phyloP scores from a whole-genome alignment of 2,113 vertebrate species.

The Pyrgilauda ruficollis region DNA sequence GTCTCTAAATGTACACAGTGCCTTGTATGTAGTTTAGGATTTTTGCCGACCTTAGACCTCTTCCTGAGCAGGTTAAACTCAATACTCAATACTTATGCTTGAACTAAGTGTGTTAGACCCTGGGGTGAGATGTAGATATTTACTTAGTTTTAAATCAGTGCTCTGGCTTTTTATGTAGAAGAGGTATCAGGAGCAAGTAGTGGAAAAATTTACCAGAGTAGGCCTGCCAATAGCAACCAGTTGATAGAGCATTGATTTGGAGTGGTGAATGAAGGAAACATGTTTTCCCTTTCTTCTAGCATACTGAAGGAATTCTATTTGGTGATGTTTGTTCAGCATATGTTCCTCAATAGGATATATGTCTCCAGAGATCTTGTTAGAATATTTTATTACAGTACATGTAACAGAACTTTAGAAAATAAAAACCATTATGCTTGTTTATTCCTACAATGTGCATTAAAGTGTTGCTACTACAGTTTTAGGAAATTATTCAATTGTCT shows the following conservation, averaged over 20 bases:
- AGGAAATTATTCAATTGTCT: not conserved
- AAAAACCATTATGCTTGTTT: not conserved
- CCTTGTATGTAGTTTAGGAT: not conserved
- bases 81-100: not conserved
- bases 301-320: not conserved
- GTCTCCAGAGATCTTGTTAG: not conserved
- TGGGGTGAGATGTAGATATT: not conserved
- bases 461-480: not conserved
- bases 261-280: not conserved
- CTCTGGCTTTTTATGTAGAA: not conserved
- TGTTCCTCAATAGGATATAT: not conserved
- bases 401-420: not conserved
- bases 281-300: not conserved
- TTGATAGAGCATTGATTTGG: not conserved
- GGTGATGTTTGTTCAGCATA: not conserved
- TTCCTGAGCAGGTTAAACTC: not conserved
- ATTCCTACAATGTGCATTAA: not conserved
- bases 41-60: not conserved
- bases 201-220: not conserved
- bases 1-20: not conserved
- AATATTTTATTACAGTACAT: not conserved
- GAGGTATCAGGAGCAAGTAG: not conserved
- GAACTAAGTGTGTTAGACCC: not conserved
- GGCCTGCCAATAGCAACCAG: not conserved
- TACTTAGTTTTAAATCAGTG: not conserved